A percentile compares a stretch with the other conserved stretches of the same genome.
phyloP scores from a whole-genome alignment of 2,888 invertebrate species.

The Gastrophysa polygoni region DNA sequence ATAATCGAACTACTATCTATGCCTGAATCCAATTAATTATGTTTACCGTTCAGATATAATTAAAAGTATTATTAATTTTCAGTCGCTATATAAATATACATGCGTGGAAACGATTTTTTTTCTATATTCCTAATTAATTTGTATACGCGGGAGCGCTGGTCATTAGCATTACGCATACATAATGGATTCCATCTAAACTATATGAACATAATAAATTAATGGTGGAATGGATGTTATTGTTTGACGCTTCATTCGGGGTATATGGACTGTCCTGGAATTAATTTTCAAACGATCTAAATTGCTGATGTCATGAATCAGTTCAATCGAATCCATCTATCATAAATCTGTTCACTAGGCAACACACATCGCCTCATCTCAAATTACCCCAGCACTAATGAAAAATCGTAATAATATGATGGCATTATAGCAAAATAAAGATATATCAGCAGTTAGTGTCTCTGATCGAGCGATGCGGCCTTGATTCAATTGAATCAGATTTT shows the following conservation, averaged over 20 bases:
- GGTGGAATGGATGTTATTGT: too few species aligned
- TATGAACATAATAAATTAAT: background rate
- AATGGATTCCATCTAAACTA: background rate
- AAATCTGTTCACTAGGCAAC: too few species aligned
- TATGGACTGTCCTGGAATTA: background rate
- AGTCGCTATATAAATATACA: too few species aligned
- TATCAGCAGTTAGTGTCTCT: too few species aligned
- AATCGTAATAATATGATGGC: too few species aligned
- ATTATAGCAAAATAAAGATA: too few species aligned
- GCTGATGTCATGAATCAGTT: background rate
- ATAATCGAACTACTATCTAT: background rate
- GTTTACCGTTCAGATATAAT: conserved; percentile 19
- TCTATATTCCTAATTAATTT: conserved; percentile 20
- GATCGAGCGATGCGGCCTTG: too few species aligned
- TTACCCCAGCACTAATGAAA: too few species aligned
- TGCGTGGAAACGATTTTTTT: too few species aligned
- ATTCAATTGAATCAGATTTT: too few species aligned
- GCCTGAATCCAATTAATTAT: conserved; percentile 8
- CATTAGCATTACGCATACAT: conserved; percentile 7
- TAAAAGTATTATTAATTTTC: conserved; percentile 10
- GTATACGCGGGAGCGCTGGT: conserved; percentile 17
- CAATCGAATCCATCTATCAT: too few species aligned
- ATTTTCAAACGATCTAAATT: background rate
- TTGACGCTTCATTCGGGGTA: background rate
- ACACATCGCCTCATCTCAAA: too few species aligned